Conservation (phyloP, 2,888 invertebrate species). For the Rapana venosa region DNA sequence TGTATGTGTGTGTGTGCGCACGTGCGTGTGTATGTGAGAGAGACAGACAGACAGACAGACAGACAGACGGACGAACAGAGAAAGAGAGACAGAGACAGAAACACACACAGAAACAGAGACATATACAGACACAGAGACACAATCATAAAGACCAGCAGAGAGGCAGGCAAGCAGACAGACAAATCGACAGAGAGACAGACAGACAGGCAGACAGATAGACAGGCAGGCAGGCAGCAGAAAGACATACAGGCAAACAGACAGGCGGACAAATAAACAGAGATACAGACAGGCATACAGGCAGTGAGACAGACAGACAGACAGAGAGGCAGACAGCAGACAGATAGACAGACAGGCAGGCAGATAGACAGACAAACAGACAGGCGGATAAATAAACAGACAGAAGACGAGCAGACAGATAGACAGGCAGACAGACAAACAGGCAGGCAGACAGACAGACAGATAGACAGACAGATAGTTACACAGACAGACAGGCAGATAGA, state of each 20-base stretch:
- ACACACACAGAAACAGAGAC: neutral
- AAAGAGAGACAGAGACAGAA: neutral
- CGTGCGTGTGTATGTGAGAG: neutral
- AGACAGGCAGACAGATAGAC: neutral
- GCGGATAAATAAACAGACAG: no score
- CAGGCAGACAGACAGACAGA: no score
- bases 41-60: neutral
- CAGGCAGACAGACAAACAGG: no score
- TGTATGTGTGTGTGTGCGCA: neutral
- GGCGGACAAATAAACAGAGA: neutral
- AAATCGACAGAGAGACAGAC: neutral
- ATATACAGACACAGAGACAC: neutral
- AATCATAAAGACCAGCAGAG: neutral
- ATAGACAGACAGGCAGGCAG: no score
- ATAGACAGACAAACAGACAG: no score
- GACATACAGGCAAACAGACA: neutral
- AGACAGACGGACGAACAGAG: neutral
- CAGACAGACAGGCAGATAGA: no score
- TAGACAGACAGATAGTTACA: no score
- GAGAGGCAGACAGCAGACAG: no score
- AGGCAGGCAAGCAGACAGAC: neutral
- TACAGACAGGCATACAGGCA: neutral
- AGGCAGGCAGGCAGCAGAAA: neutral
- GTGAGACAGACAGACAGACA: no score
- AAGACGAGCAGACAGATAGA: no score